phyloP scores from a whole-genome alignment of 2,797 vertebrate species.

The Microhierax caerulescens region DNA sequence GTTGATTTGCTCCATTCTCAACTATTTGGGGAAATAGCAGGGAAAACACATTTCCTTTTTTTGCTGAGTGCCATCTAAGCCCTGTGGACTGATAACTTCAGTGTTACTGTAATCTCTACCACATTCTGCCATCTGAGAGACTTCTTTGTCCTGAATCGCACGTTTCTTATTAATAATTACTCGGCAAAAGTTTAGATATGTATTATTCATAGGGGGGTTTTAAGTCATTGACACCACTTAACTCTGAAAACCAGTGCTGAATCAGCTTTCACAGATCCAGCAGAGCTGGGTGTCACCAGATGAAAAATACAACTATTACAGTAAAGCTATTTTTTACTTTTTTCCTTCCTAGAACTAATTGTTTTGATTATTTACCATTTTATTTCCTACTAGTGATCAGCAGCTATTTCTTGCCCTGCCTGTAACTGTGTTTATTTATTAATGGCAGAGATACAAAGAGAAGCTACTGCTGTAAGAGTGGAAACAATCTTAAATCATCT shows the following conservation, averaged over 20 bases:
- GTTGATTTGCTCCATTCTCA: background rate
- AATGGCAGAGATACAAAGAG: background rate
- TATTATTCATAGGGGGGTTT: background rate
- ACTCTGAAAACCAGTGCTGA: background rate
- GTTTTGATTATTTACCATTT: background rate
- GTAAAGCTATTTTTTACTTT: background rate
- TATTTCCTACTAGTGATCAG: background rate
- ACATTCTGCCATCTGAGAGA: background rate
- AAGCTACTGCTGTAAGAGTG: background rate
- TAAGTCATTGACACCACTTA: background rate
- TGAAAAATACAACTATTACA: background rate
- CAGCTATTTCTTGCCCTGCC: background rate
- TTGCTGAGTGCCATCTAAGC: background rate
- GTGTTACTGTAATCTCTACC: background rate
- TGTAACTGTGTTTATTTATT: background rate
- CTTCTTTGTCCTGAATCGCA: background rate
- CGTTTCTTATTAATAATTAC: slow-evolving; percentile 47
- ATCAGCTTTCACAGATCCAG: background rate
- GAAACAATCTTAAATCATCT: background rate
- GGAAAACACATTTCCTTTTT: slow-evolving; percentile 27
- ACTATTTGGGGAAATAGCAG: background rate
- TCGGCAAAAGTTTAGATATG: background rate
- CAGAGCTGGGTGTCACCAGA: background rate
- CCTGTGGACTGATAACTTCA: background rate
- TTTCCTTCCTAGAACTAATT: background rate